These are phyloP conservation scores for Eilema griseolum DNA, from an alignment of 2,888 invertebrate species.

Conservation along the genomic window DNA sequence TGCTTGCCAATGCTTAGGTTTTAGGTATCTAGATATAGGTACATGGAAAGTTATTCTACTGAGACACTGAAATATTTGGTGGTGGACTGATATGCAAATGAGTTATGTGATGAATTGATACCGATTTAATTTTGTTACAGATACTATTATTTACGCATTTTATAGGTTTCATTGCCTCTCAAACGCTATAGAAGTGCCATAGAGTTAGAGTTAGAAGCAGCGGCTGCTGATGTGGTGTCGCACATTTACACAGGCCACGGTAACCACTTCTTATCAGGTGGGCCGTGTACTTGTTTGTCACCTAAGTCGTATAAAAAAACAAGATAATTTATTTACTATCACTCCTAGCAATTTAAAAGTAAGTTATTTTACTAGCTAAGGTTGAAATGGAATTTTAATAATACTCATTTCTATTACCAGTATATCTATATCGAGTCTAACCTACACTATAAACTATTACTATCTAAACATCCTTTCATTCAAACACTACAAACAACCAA, in stretches of 20 bases:
- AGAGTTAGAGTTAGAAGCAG: background rate
- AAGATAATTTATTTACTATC: background rate
- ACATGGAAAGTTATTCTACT: no score
- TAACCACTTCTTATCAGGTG: no score
- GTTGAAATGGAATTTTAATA: no score
- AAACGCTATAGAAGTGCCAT: background rate
- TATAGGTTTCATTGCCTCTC: background rate
- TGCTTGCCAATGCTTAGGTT: conserved; percentile 15
- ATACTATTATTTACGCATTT: background rate
- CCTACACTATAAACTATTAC: no score
- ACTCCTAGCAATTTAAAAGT: no score
- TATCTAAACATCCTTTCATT: background rate
- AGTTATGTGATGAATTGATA: background rate
- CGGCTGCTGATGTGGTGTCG: no score
- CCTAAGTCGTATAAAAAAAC: no score
- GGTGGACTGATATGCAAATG: background rate
- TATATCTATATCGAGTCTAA: no score
- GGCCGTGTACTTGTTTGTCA: no score
- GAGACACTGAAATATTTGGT: background rate
- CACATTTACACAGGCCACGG: no score
- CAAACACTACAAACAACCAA: conserved; percentile 6
- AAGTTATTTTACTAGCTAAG: no score
- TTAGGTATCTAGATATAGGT: background rate
- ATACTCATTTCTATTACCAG: no score
- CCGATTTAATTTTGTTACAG: background rate